Base-by-base conservation (phyloP, 2,888 invertebrate species). In the Eulithis testata region DNA sequence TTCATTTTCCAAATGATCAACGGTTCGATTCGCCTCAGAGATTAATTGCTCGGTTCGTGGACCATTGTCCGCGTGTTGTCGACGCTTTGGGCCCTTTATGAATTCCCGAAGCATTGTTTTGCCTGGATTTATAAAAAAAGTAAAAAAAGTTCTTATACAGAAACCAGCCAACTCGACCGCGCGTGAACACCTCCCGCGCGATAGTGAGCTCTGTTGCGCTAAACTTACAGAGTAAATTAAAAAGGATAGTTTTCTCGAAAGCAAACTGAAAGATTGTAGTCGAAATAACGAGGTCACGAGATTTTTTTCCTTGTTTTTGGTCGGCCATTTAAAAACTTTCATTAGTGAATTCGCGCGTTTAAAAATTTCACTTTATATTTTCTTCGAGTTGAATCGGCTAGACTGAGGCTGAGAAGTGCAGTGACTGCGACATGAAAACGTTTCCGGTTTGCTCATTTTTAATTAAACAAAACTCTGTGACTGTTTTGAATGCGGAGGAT, bases 281-380 rank as follows among this genome's bases (percentile, higher is more conserved):
- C 81, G 82, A 82, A 85, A 87, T 89, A 90, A 90, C 88, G 90
- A 88, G 90, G 90, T 90, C 90, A 87, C 75, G 78, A 77, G 75
- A 74, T 82, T 86, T 89, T 89, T 85, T 84, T 85, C 47, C 66
- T 66, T 73, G 71, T 73, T 70, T 88, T 88, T 87, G 83, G 87
- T 82, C 83, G 85, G 88, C 87, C 86, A 87, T 90, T 91, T 90
- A 87, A 89, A 67, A 90, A 90, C 86, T 90, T 91, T 90, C 89
- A 90, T 91, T 90, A 90, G 90, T 89, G 90, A 89, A 88, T 89
- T 87, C 86, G 86, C 82, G 86, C 82, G 81, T 86, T 76, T 79
- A 85, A 84, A 84, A 80, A 81, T 83, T 82, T 80, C 82, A 85
- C 84, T 88, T 87, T 87, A 86, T 85, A 21, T 84, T 81, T 85